A percentile compares a stretch with the other conserved stretches of the same genome.
Conservation (phyloP, 2,888 invertebrate species). For the Xestia ashworthii region DNA sequence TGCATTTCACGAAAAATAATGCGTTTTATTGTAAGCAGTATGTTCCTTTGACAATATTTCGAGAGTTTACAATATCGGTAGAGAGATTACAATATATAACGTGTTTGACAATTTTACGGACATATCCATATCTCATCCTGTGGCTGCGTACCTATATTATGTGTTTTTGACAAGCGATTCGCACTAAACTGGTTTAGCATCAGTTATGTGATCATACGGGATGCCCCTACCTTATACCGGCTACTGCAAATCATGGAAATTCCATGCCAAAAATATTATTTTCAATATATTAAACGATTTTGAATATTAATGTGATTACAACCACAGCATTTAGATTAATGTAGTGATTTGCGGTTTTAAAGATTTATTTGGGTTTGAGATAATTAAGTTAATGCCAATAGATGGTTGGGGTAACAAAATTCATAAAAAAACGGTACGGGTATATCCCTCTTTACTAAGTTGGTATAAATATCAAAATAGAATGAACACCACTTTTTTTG, state of each 20-base stretch:
- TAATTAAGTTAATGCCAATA: not conserved
- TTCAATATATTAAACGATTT: not conserved
- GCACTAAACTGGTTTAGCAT: not conserved
- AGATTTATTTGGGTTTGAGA: not conserved
- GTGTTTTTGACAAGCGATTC: not conserved
- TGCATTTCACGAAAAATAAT: no score
- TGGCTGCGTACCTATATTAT: not conserved
- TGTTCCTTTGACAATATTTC: no score
- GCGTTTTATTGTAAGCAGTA: no score
- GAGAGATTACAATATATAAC: no score
- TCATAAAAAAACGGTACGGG: not conserved
- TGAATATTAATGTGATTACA: conserved; percentile 1
- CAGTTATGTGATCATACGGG: conserved; percentile 15
- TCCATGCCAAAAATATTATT: not conserved
- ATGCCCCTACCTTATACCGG: conserved; percentile 27
- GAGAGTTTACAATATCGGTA: no score
- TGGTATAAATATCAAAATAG: no score
- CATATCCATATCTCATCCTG: not conserved
- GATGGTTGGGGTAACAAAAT: not conserved
- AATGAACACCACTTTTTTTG: no score
- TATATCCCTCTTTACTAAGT: not conserved
- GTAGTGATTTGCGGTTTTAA: conserved; percentile 12
- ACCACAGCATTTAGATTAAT: conserved; percentile 23
- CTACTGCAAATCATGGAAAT: conserved; percentile 13
- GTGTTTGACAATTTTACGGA: no score